Base-by-base conservation (phyloP, 2,888 invertebrate genomes). In the Digitonthophagus gazella region DNA sequence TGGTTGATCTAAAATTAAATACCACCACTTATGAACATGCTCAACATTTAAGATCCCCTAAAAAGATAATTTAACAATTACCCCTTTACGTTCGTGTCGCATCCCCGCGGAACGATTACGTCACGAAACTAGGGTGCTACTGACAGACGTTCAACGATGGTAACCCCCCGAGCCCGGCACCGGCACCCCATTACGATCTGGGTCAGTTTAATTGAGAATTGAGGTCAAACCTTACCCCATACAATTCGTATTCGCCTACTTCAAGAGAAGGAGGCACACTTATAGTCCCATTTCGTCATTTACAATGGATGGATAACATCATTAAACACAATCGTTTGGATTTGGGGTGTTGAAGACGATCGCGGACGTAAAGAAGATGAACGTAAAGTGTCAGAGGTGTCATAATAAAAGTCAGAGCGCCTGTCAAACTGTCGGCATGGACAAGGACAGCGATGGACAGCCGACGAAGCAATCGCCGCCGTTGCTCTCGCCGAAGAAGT, bases 381-480 rank as follows among this genome's bases (percentile, higher is more conserved):
- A 54, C 8, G 16, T 15, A 18, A 16, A 14, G 64, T 64, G 67
- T 28, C 8, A 44, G 8, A 44, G 3, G 11, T 44, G 28, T 44
- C 28, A 44, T 8, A n/a, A n/a, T n/a, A 28, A 72, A 54, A 68
- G 69, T 58, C 71, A 71, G 16, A 72, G 67, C 61, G 18, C 64
- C 64, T 69, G 67, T 71, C 71, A 72, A 64, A 71, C 64, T 20
- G 71, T 72, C 28, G 11, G 28, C 28, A 44, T 44, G 28, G 28
- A 44, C 28, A 44, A 44, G 1, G 11, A 44, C 28, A 11, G 11
- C 28, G 28, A 8, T 44, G 28, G 28, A 11, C 56, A 65, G 58
- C 11, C 20, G 22, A 15, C 28, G 58, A 15, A 20, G 15, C 16
- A 15, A 44, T 19, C 20, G 20, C 61, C 64, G 15, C 55, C 44